Percentiles rank a stretch among this genome's conserved stretches.
phyloP scores from a whole-genome alignment of 2,113 vertebrate genomes.

The Ivindomyrus marchei region DNA sequence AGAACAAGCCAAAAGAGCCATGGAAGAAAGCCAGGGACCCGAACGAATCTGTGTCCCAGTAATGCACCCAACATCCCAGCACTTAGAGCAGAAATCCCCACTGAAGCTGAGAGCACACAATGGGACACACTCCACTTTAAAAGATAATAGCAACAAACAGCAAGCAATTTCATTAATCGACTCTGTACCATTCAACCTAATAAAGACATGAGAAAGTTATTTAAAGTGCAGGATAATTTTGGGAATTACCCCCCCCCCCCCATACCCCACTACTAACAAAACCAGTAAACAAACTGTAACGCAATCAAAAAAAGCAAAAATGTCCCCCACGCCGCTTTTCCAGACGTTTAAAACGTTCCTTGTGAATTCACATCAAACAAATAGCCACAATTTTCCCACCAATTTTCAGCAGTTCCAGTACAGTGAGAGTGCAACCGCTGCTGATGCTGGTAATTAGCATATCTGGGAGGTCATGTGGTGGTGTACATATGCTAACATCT shows the following conservation, averaged over 20 bases:
- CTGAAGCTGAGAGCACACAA: neutral
- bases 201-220: neutral
- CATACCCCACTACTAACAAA: neutral
- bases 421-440: conserved; percentile 24
- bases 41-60: neutral
- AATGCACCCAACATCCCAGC: neutral
- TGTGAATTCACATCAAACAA: conserved; percentile 30
- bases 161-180: neutral
- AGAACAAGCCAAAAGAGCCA: neutral
- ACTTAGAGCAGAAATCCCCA: neutral
- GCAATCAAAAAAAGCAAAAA: neutral
- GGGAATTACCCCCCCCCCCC: neutral
- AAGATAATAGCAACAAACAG: neutral
- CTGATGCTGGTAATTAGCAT: conserved; percentile 35
- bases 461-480: conserved; percentile 33
- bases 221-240: neutral
- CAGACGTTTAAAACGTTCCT: neutral
- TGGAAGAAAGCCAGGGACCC: neutral
- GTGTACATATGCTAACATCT: conserved; percentile 38
- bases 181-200: neutral
- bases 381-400: conserved; percentile 35
- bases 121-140: neutral
- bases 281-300: neutral
- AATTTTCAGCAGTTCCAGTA: conserved; percentile 33
- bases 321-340: neutral